Base-by-base conservation (phyloP, 2,797 vertebrate genomes). In the Cottoperca gobio region DNA sequence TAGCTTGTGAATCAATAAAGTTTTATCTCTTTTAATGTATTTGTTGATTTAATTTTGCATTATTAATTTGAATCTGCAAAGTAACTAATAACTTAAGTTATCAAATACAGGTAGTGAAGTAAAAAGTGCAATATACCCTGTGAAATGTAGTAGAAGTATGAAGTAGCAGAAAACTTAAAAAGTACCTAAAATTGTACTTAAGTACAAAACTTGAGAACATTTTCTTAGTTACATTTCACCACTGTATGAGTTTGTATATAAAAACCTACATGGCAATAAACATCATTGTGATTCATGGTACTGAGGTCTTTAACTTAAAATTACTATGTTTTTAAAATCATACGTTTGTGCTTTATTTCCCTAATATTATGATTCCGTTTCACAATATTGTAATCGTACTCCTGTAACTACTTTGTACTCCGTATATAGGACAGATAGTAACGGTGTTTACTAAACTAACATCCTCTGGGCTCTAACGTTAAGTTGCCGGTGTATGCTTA, bases 401-500 rank as follows among this genome's bases (percentile, higher is more conserved):
- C n/a, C n/a, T n/a, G n/a, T n/a, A n/a, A n/a, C n/a, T n/a, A n/a
- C n/a, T n/a, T n/a, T n/a, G n/a, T n/a, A n/a, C n/a, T 16, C 21
- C 5, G 28, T 57, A 7, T 6, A 10, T 6, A 5, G 19, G 28
- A 6, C n/a, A 14, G 40, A 33, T 3, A 62, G 59, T 46, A 35
- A 40, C 19, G 5, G 13, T 67, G 78, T 76, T 74, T 57, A 70
- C 53, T 23, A 21, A 21, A 23, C 21, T 50, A 23, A 73, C 70
- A 75, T 65, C 46, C 42, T 62, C 33, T 50, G 46, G 23, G 33
- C 63, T 83, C 26, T 2, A 16, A 31, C 26, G 17, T 43, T 48
- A 75, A 86, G 31, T 79, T 85, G 75, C 87, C 84, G 85, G 90
- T 79, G 76, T 52, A 17, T 52, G 75, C 71, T 85, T 78, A 64